Evolutionary conservation across 2,113 vertebrate genomes (phyloP), one percentile per base, ranked within the genome.

Genomic region (Mystacornis crossleyi): DNA sequence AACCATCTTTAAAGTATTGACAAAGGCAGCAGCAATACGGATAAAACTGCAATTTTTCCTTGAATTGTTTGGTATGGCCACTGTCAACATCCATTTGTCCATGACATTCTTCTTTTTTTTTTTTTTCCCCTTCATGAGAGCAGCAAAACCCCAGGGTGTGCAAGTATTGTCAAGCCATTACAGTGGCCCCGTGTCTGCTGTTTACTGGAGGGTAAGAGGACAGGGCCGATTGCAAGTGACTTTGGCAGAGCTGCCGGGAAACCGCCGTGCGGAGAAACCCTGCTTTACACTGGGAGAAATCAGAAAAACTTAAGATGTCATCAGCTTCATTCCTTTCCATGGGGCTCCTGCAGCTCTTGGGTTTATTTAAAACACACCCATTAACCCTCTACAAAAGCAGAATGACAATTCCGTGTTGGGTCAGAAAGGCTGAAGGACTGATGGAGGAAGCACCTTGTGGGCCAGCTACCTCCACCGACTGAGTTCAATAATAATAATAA

Each of bases 1-100:
- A 99, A 98, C 98, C 98, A 98, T 99, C 99, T 99, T 98, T 97
- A 98, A 98, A 96, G 95, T 98, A 99, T 99, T 97, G 98, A 99
- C 99, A 99, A 98, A 97, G 97, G 74, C 96, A 96, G 82, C 95
- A 95, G 96, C 88, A 78, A 89, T 96, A 95, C 95, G 34, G 93
- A 96, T 90, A 87, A 97, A 79, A 83, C 94, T 36, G 95, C 90
- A 55, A 67, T 95, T 96, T 95, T 97, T 97, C 80, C 95, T 77
- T 54, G 82, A 94, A 91, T 86, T 73, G 90, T 86, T 88, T 96
- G 94, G 90, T 94, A 95, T 96, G 64, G 95, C 92, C 97, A 98
- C 97, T 93, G 94, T 89, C 94, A 72, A 92, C 89, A 91, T 88
- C 96, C 92, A 88, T 97, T 92, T 97, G 95, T 97, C 93, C 79